A percentile compares a stretch with the other conserved stretches of the same genome.
Conservation (phyloP, 2,797 vertebrate genomes). For the Atherinosoma microstoma region DNA sequence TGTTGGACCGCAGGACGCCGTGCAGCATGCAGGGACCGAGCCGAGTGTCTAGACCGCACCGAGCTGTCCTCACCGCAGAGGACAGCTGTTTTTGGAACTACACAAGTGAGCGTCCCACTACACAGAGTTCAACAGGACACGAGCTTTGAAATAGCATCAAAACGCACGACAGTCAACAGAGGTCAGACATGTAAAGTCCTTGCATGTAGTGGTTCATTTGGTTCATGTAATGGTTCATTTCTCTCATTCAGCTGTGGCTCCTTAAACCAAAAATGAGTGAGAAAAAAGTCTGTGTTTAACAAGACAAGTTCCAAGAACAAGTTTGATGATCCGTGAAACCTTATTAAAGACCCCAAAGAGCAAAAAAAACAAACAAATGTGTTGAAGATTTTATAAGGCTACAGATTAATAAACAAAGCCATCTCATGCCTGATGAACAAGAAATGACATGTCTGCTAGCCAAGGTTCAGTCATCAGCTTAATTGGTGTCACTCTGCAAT, state of each 20-base stretch:
- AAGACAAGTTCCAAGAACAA: not conserved
- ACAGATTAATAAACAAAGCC: not conserved
- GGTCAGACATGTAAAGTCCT: constrained; percentile 15
- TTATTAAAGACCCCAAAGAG: constrained; percentile 6
- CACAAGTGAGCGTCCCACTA: constrained; percentile 38
- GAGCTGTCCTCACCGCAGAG: constrained; percentile 54
- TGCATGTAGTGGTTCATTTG: not conserved
- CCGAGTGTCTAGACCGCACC: constrained; percentile 67
- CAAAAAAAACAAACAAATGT: constrained; percentile 6
- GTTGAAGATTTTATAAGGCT: not conserved
- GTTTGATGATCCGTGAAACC: not conserved
- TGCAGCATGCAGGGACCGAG: constrained; percentile 60
- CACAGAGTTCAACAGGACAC: constrained; percentile 24
- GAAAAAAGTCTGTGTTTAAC: not conserved
- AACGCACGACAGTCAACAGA: not conserved
- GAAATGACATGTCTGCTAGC: not conserved
- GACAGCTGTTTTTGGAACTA: constrained; percentile 61
- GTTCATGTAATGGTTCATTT: not conserved
- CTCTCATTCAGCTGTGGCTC: not conserved
- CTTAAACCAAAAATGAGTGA: not conserved
- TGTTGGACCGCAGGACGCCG: constrained; percentile 72
- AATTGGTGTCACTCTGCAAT: not conserved
- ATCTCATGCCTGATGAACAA: constrained; percentile 10
- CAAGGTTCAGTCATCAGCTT: constrained; percentile 24
- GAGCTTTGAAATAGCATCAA: not conserved